Evolutionary conservation across 2,888 invertebrate species (phyloP).

Genomic region (Pyrrhosoma nymphula): DNA sequence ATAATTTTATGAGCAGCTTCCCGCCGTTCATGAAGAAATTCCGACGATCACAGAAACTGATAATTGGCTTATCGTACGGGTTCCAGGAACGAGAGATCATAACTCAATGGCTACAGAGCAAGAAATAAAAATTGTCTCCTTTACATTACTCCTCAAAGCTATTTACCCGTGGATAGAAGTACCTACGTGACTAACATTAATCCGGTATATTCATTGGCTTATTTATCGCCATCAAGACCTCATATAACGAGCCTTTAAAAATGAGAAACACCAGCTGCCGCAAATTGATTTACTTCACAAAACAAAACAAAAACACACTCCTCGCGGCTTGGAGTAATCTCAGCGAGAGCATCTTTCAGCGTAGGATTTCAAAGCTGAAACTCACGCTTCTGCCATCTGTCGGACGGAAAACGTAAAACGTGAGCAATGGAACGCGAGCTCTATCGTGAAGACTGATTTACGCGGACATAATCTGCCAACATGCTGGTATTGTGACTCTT

Average conservation of each 20-base stretch:
- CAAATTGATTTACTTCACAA: background rate
- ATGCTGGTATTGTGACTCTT: background rate
- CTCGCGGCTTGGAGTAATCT: background rate
- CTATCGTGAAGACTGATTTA: background rate
- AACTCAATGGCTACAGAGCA: background rate
- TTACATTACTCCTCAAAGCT: background rate
- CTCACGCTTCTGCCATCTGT: background rate
- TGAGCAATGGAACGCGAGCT: background rate
- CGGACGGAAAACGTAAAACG: background rate
- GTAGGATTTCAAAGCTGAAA: background rate
- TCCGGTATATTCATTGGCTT: background rate
- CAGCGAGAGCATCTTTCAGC: background rate
- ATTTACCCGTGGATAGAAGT: background rate
- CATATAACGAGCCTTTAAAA: background rate
- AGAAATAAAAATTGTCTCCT: background rate
- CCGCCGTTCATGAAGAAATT: background rate
- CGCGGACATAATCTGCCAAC: background rate
- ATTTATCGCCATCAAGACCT: background rate
- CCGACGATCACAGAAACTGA: background rate
- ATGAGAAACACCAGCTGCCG: background rate
- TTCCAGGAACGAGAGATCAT: background rate
- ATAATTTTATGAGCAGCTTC: background rate
- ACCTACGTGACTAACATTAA: constrained; percentile 3
- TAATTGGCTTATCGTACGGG: background rate
- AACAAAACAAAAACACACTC: background rate